Evolutionary conservation across 2,797 vertebrate species (phyloP), one percentile per base, ranked within the genome.

Genomic region (Phaenicophaeus curvirostris): DNA sequence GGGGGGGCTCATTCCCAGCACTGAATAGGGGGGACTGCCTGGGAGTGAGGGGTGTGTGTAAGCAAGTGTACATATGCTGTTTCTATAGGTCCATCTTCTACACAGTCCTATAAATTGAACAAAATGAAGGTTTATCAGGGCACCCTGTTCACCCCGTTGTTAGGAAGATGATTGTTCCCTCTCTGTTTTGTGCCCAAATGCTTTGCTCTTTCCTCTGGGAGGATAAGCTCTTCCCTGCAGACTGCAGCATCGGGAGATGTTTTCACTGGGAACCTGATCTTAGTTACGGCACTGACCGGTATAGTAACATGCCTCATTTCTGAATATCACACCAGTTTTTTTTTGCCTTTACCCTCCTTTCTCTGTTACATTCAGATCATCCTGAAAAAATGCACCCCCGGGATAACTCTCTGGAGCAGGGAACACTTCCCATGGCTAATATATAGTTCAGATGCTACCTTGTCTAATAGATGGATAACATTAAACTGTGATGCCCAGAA

Each of bases 371-470:
- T 39, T 39, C 39, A 39, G 39, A 9, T 39, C 18, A 28, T 48
- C 18, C 23, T 17, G 11, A 37, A 28, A 48, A 63, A 42, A 19
- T 5, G 0, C 17, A 39, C 1, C 1, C 15, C 11, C 41, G 23
- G 23, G 23, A 37, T 28, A 46, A 55, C 11, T 53, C 33, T 69
- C 39, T 39, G 33, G 30, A 75, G 37, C 48, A 82, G 17, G 19
- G n/a, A 37, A 57, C 13, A 16, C 11, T 71, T 71, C 24, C 44
- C 6, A 8, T 20, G 27, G 58, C 9, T 61, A 39, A 31, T 14
- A 58, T 39, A 31, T 14, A 58, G 41, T 66, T 72, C 63, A 62
- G 54, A 27, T 9, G 14, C 8, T 42, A 53, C 31, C 20, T 30
- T 27, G 9, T 55, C 58, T 62, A 23, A 62, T 79, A 71, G 73